Conservation (phyloP, 2,888 invertebrate genomes). For the Latrodectus elegans region DNA sequence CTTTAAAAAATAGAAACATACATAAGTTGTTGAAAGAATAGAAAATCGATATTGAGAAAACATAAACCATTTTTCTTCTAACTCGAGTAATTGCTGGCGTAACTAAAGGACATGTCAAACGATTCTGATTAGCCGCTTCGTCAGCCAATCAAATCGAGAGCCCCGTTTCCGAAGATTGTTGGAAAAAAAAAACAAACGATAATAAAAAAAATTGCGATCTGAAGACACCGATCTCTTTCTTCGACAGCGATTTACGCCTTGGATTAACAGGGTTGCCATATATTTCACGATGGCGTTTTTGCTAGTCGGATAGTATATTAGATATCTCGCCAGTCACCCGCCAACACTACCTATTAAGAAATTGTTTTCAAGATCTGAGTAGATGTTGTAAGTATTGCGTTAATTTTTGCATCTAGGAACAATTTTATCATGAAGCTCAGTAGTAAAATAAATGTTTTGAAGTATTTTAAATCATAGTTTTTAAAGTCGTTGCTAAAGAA, state of each 20-base stretch:
- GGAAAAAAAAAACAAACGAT: constrained; percentile 50
- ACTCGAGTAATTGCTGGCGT: constrained; percentile 23
- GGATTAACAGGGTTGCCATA: constrained; percentile 46
- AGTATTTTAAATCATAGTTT: too few relatives aligned
- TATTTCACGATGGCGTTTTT: not conserved
- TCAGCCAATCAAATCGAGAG: constrained; percentile 63
- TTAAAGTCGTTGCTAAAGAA: too few relatives aligned
- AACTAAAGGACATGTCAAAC: constrained; percentile 38
- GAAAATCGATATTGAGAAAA: not conserved
- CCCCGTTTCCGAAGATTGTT: constrained; percentile 58
- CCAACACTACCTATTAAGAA: not conserved
- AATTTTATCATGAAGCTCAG: too few relatives aligned
- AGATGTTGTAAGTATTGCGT: too few relatives aligned
- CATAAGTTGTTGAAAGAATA: too few relatives aligned
- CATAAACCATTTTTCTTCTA: constrained; percentile 24
- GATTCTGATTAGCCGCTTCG: constrained; percentile 55
- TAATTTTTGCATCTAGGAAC: too few relatives aligned
- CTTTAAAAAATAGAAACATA: too few relatives aligned
- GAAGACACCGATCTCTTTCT: constrained; percentile 51
- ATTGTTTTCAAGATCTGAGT: too few relatives aligned
- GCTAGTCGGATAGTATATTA: not conserved
- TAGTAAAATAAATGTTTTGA: too few relatives aligned
- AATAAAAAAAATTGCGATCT: constrained; percentile 15
- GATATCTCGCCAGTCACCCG: not conserved
- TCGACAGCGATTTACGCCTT: constrained; percentile 41